phyloP scores from a whole-genome alignment of 2,888 invertebrate species.

The Hydropsyche betteni region DNA sequence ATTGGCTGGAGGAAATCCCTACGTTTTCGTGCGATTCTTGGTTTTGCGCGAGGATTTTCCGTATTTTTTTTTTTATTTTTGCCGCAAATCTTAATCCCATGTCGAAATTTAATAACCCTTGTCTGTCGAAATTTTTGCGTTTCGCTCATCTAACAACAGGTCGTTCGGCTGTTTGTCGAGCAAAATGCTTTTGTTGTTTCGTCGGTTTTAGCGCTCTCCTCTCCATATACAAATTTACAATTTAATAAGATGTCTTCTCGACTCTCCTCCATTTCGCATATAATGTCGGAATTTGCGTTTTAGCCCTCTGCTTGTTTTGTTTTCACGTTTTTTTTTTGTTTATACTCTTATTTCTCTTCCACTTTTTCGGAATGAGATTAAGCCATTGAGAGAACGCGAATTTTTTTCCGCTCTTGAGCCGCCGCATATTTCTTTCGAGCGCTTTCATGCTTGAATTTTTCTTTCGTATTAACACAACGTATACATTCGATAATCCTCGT shows the following conservation, averaged over 20 bases:
- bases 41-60: background rate
- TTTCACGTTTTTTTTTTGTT: background rate
- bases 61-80: background rate
- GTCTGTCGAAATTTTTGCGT: conserved; percentile 17
- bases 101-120: conserved; percentile 26
- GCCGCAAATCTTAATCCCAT: background rate
- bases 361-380: conserved; percentile 15
- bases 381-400: conserved; percentile 11
- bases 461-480: background rate
- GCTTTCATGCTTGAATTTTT: conserved; percentile 9
- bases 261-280: background rate
- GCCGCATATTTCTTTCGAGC: conserved; percentile 9
- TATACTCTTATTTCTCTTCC: no score
- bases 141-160: conserved; percentile 3
- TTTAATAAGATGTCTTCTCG: conserved; percentile 29
- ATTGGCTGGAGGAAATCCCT: background rate
- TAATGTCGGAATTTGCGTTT: background rate
- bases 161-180: conserved; percentile 24
- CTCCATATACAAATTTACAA: conserved; percentile 28
- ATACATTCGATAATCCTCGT: background rate
- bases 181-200: conserved; percentile 20
- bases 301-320: background rate
- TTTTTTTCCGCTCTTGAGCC: conserved; percentile 7
- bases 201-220: background rate
- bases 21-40: no score